These are phyloP conservation scores for Brachionus rotundiformis DNA, from an alignment of 1,140 invertebrate genomes.

Conservation along the genomic window DNA sequence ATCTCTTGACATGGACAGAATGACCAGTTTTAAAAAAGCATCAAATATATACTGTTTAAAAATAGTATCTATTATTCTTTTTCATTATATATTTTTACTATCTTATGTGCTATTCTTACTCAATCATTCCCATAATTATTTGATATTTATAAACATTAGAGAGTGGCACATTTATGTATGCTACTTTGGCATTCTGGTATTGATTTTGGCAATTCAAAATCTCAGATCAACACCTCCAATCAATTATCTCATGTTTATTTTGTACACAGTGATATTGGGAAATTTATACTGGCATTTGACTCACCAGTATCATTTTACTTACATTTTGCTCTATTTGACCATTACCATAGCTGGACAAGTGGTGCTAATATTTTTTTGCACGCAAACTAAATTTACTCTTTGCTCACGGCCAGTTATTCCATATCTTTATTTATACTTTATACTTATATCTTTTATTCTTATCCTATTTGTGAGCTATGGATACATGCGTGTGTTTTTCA, in stretches of 20 bases:
- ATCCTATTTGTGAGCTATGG: constrained; percentile 1
- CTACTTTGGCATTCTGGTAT: neutral
- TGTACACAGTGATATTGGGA: neutral
- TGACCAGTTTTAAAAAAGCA: constrained; percentile 15
- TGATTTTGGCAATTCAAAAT: constrained; percentile 7
- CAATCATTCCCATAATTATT: neutral
- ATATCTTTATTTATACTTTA: constrained; percentile 21
- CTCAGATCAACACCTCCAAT: constrained; percentile 13
- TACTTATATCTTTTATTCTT: neutral
- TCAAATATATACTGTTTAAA: constrained; percentile 14
- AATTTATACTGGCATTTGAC: constrained; percentile 11
- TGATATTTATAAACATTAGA: neutral
- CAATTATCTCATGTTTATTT: constrained; percentile 6
- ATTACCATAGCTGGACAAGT: neutral
- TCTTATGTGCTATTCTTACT: neutral
- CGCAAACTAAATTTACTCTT: constrained; percentile 37
- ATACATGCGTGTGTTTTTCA: neutral
- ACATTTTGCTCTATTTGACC: neutral
- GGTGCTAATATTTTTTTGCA: neutral
- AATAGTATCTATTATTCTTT: constrained; percentile 15
- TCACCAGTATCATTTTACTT: neutral
- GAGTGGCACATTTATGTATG: constrained; percentile 35
- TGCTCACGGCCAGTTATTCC: constrained; percentile 15
- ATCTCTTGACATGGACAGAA: neutral
- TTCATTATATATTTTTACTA: constrained; percentile 22